Base-by-base conservation (phyloP, 2,888 invertebrate genomes). In the Hirudinaria manillensis region DNA sequence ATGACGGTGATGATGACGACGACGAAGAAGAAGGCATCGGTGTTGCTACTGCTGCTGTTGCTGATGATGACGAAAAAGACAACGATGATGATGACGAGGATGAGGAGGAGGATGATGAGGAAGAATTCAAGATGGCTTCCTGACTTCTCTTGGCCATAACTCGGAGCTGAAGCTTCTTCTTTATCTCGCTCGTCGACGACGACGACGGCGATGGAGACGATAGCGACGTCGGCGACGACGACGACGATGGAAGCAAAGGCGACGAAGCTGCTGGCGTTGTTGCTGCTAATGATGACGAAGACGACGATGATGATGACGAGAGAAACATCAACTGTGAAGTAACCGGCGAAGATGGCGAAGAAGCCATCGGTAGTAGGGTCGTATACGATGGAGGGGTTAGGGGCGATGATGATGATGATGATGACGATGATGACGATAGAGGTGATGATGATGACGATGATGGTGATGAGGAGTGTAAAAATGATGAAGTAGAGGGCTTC, bases 401-500 rank as follows among this genome's bases (percentile, higher is more conserved):
- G 32, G 65, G 36, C 36, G 36, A 56, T 32, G 65, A 73, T 36
- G 65, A 65, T 65, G 73, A 36, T 65, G 73, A 65, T 34, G 73
- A 73, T 73, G 73, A 73, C 34, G 73, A 56, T 65, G 65, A 65
- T 73, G 61, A 38, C 24, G 65, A 34, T 38, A 65, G n/a, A 34
- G 45, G 36, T 72, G 72, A 72, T 61, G 72, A 34, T 73, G 73
- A 73, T 55, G 72, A 72, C n/a, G 72, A 72, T 32, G 72, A 72
- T 61, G 61, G 29, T 7, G 24, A 61, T 21, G 61, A 61, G 19
- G 61, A 27, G 1, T 27, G 24, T 16, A 61, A 27, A 29, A 61
- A 21, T 61, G 61, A 61, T n/a, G 61, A 13, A 1, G 61, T 10
- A 7, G 61, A 61, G 13, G 61, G 21, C 10, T 6, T 6, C 13